phyloP scores from a whole-genome alignment of 2,797 vertebrate species.

The Girardinus metallicus region DNA sequence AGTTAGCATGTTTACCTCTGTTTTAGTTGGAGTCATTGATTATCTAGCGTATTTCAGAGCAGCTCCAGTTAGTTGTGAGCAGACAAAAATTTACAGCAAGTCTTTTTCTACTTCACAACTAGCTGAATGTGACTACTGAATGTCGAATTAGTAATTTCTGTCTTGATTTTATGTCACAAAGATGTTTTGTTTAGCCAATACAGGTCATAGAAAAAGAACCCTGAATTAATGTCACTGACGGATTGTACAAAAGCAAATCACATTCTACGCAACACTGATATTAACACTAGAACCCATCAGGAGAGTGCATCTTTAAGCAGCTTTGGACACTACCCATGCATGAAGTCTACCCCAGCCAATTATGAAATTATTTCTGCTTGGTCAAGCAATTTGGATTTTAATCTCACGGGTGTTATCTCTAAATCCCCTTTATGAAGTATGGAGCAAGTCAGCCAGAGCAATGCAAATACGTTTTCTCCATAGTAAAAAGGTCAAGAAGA shows the following conservation, averaged over 20 bases:
- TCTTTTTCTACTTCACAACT: not conserved
- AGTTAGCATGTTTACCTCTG: not conserved
- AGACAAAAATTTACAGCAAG: not conserved
- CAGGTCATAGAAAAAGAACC: not conserved
- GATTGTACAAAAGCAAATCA: not conserved
- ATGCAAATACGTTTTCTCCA: constrained; percentile 19
- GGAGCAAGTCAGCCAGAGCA: constrained; percentile 33
- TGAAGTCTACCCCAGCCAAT: constrained; percentile 59
- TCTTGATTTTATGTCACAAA: constrained; percentile 3
- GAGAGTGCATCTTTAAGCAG: constrained; percentile 22
- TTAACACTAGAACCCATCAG: constrained; percentile 18
- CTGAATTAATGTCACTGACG: not conserved
- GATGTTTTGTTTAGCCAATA: not conserved
- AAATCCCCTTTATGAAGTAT: constrained; percentile 56
- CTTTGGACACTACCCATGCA: constrained; percentile 42
- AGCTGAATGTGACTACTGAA: not conserved
- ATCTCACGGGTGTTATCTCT: constrained; percentile 69
- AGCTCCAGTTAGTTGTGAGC: not conserved
- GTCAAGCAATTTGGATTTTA: constrained; percentile 70
- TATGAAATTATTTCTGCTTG: constrained; percentile 67
- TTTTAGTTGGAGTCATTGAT: not conserved
- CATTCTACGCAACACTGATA: not conserved
- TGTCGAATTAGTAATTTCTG: constrained; percentile 10
- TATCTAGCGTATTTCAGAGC: not conserved
- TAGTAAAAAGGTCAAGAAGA: constrained; percentile 13